A percentile compares a stretch with the other conserved stretches of the same genome.
phyloP scores from a whole-genome alignment of 2,113 vertebrate species.

The Myotis davidii region DNA sequence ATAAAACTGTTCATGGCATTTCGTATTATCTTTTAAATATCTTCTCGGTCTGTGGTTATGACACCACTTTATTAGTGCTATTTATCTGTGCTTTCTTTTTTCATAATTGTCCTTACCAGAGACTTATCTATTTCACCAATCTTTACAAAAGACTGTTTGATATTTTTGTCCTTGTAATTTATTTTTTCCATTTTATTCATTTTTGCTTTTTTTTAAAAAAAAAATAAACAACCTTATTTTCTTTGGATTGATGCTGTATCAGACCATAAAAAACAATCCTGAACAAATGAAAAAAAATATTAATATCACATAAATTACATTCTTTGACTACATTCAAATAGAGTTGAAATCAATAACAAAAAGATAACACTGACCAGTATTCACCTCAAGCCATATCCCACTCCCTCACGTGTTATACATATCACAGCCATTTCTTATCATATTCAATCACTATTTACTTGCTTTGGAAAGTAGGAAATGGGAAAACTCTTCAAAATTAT shows the following conservation, averaged over 20 bases:
- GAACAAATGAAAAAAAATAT: not conserved
- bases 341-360: not conserved
- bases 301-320: not conserved
- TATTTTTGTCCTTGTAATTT: not conserved
- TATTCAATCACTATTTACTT: not conserved
- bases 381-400: not conserved
- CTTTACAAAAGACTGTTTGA: not conserved
- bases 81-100: not conserved
- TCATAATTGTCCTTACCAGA: not conserved
- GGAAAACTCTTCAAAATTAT: not conserved
- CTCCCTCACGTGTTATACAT: not conserved
- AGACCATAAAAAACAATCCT: conserved; percentile 8
- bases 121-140: not conserved
- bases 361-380: not conserved
- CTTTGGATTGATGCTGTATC: not conserved
- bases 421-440: not conserved
- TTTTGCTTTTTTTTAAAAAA: not conserved
- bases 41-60: not conserved
- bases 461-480: not conserved
- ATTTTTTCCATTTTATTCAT: not conserved
- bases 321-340: not conserved
- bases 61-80: not conserved
- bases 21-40: not conserved
- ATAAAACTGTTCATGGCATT: not conserved
- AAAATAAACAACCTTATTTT: not conserved